Conservation (phyloP, 2,888 invertebrate genomes). For the Cantharis flavilabris region DNA sequence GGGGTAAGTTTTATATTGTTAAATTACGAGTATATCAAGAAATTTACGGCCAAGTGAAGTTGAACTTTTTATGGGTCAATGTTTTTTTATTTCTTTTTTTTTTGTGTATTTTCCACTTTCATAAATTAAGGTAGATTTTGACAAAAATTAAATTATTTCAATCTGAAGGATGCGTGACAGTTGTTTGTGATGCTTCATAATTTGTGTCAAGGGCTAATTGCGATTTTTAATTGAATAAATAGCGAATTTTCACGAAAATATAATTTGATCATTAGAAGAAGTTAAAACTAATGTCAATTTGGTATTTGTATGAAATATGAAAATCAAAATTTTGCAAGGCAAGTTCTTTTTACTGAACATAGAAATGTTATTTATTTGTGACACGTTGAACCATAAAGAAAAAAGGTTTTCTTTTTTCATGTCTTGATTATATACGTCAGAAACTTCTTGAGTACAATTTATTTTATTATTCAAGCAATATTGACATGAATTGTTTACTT, state of each 20-base stretch:
- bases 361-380: constrained; percentile 23
- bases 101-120: neutral
- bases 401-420: constrained; percentile 24
- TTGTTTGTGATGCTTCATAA: neutral
- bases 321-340: constrained; percentile 24
- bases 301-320: constrained; percentile 3
- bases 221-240: neutral
- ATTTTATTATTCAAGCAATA: constrained; percentile 21
- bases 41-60: neutral
- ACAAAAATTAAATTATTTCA: neutral
- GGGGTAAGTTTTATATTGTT: neutral
- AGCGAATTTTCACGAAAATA: neutral
- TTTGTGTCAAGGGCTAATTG: neutral
- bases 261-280: neutral
- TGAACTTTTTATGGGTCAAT: neutral
- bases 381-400: constrained; percentile 30
- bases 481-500: neutral
- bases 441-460: constrained; percentile 16
- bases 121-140: neutral
- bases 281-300: neutral
- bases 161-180: neutral
- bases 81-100: neutral
- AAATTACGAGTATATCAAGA: neutral
- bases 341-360: constrained; percentile 12
- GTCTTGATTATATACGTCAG: constrained; percentile 24